Evolutionary conservation across 2,797 vertebrate genomes (phyloP).

Genomic region (Iguana delicatissima): DNA sequence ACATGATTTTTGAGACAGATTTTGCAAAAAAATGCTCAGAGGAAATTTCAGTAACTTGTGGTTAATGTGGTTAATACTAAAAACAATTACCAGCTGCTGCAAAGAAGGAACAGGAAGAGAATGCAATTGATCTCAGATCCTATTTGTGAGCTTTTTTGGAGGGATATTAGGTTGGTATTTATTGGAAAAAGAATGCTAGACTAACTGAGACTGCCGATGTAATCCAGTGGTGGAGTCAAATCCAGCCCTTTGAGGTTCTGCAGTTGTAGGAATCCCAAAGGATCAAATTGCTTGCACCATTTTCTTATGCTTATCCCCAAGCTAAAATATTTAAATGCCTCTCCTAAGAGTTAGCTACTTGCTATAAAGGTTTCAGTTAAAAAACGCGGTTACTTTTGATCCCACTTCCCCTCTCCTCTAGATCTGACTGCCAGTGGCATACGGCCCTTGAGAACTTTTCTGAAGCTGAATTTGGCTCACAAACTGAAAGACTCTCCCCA

Average conservation of each 20-base stretch:
- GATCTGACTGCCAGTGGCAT: too few relatives aligned
- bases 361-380: not conserved
- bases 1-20: conserved; percentile 52
- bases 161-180: not conserved
- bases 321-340: not conserved
- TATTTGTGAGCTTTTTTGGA: not conserved
- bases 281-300: too few relatives aligned
- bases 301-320: too few relatives aligned
- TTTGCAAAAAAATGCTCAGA: conserved; percentile 62
- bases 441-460: not conserved
- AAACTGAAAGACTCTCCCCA: too few relatives aligned
- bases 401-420: not conserved
- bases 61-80: conserved; percentile 57
- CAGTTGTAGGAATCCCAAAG: too few relatives aligned
- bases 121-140: not conserved
- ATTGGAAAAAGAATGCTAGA: not conserved
- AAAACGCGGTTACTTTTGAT: not conserved
- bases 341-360: not conserved
- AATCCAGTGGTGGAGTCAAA: too few relatives aligned
- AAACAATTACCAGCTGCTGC: not conserved
- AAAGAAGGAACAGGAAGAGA: too few relatives aligned
- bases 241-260: too few relatives aligned
- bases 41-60: conserved; percentile 66
- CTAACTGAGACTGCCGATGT: not conserved
- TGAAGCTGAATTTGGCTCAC: too few relatives aligned